A percentile compares a stretch with the other conserved stretches of the same genome.
These are phyloP conservation scores for Dermatemys mawii DNA, from an alignment of 2,113 vertebrate species.

Conservation along the genomic window DNA sequence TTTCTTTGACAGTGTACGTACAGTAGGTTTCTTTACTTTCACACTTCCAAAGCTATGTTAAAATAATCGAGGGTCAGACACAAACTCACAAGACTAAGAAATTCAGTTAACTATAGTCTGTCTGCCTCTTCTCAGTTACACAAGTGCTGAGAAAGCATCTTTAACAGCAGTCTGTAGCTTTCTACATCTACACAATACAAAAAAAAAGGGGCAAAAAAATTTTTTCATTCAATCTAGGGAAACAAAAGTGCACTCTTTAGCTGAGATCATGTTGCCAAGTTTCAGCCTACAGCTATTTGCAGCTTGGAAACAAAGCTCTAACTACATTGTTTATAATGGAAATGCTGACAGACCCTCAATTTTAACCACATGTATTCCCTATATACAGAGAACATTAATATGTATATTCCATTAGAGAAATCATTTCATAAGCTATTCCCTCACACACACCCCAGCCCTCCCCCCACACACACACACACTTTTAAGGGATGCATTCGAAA, in stretches of 20 bases:
- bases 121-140: not conserved
- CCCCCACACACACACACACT: rapidly evolving
- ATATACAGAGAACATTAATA: rapidly evolving
- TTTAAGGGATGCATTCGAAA: not conserved
- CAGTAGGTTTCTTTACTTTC: slow-evolving; percentile 43
- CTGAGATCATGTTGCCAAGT: rapidly evolving
- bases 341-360: slow-evolving; percentile 5
- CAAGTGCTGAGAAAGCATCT: not conserved
- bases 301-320: slow-evolving; percentile 14
- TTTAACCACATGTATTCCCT: not conserved
- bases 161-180: not conserved
- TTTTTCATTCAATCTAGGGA: not conserved
- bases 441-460: too few relatives aligned
- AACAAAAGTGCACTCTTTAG: not conserved
- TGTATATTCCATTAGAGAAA: not conserved
- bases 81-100: not conserved
- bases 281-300: slow-evolving; percentile 24
- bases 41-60: slow-evolving; percentile 28
- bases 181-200: not conserved
- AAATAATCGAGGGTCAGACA: not conserved
- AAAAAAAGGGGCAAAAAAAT: not conserved
- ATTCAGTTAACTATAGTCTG: slow-evolving; percentile 22
- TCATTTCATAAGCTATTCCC: not conserved
- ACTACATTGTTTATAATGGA: not conserved
- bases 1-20: not conserved